Percentiles rank a stretch among this genome's conserved stretches.
Evolutionary conservation across 1,140 invertebrate species (phyloP).

Genomic region (Centruroides vittatus): DNA sequence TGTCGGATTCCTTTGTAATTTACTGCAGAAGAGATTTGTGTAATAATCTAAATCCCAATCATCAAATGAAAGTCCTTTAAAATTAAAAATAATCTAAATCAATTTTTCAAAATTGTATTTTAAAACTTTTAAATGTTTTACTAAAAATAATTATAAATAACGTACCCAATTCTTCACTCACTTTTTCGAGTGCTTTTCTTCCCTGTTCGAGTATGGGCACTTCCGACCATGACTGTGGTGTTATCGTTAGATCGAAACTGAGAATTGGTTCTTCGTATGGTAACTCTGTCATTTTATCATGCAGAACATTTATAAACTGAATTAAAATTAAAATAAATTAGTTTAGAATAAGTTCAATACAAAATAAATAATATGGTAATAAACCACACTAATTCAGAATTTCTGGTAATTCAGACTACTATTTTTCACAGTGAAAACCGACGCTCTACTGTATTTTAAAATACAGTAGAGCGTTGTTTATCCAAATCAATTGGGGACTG

Average conservation of each 20-base stretch:
- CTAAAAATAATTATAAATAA: constrained; percentile 2
- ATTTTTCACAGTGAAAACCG: no score
- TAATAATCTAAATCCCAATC: constrained; percentile 78
- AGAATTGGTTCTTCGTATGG: constrained; percentile 50
- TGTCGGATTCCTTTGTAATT: constrained; percentile 82
- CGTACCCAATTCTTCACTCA: constrained; percentile 64
- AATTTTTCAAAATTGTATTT: no score
- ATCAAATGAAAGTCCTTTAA: constrained; percentile 54
- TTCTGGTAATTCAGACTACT: no score
- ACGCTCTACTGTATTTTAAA: no score
- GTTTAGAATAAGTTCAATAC: no score
- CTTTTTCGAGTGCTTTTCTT: constrained; percentile 58
- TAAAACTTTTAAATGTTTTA: no score
- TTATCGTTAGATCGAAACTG: constrained; percentile 48
- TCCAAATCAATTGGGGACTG: no score
- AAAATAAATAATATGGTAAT: no score
- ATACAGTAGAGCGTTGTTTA: no score
- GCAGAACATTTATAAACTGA: constrained; percentile 44
- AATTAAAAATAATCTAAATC: constrained; percentile 31
- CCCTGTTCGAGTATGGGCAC: constrained; percentile 67
- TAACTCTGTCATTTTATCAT: constrained; percentile 74
- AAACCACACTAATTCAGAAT: no score
- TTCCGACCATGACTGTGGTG: constrained; percentile 51
- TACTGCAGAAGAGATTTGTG: constrained; percentile 58
- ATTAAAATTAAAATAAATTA: neutral